These are phyloP conservation scores for Myxocyprinus asiaticus DNA, from an alignment of 2,113 vertebrate species.

Conservation along the genomic window DNA sequence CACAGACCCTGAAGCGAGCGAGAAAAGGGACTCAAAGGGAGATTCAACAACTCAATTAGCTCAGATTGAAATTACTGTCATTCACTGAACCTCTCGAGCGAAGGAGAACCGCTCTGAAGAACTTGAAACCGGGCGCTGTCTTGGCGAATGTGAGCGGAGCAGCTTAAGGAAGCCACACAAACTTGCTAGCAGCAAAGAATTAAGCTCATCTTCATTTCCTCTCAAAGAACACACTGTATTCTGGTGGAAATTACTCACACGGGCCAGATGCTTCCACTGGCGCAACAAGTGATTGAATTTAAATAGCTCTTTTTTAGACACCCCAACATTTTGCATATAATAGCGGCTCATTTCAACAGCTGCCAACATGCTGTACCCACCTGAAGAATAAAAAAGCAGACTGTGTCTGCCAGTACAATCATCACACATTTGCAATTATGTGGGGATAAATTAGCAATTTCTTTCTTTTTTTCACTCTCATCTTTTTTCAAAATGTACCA, in stretches of 20 bases:
- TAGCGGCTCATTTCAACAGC: not conserved
- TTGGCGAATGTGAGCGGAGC: not conserved
- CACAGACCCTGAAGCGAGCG: slow-evolving; percentile 48
- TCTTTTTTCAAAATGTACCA: not conserved
- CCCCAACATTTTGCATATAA: slow-evolving; percentile 15
- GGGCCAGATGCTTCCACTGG: slow-evolving; percentile 8
- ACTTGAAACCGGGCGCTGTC: slow-evolving; percentile 6
- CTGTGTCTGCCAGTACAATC: not conserved
- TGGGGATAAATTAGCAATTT: not conserved
- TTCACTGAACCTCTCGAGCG: slow-evolving; percentile 37
- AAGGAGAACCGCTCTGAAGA: not conserved
- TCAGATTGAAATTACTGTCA: slow-evolving; percentile 64
- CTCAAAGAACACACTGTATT: slow-evolving; percentile 45
- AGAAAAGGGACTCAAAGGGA: slow-evolving; percentile 39
- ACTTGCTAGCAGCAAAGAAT: slow-evolving; percentile 9
- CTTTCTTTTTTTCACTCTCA: not conserved
- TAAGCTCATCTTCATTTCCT: slow-evolving; percentile 19
- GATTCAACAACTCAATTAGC: slow-evolving; percentile 64
- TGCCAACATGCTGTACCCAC: not conserved
- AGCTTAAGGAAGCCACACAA: slow-evolving; percentile 13
- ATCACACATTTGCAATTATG: slow-evolving; percentile 24
- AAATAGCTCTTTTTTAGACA: slow-evolving; percentile 14
- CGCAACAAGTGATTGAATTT: slow-evolving; percentile 22
- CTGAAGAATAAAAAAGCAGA: not conserved
- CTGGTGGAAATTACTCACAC: slow-evolving; percentile 42